Conservation (phyloP, 2,113 vertebrate genomes). For the Phycodurus eques region DNA sequence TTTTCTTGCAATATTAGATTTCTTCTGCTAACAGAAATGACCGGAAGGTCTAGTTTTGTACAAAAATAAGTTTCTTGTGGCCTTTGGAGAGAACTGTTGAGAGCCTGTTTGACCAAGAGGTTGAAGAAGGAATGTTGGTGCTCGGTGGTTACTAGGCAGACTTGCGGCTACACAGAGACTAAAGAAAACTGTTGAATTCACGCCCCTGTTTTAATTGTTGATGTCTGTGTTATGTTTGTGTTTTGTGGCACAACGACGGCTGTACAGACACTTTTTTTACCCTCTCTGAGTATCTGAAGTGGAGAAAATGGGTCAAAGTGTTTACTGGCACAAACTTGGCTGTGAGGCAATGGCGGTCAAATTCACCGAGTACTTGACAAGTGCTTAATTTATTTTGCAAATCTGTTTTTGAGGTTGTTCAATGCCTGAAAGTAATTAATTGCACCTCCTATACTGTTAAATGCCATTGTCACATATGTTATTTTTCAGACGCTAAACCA, state of each 20-base stretch:
- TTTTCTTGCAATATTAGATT: conserved; percentile 64
- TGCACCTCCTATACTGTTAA: conserved; percentile 50
- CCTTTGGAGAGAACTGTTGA: conserved; percentile 58
- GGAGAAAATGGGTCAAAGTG: conserved; percentile 58
- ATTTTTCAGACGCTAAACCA: conserved; percentile 61
- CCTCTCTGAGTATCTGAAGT: conserved; percentile 46
- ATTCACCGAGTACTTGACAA: conserved; percentile 46
- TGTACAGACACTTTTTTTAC: conserved; percentile 54
- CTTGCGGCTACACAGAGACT: conserved; percentile 48
- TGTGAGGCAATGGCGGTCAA: conserved; percentile 27
- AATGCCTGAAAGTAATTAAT: conserved; percentile 32
- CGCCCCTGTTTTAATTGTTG: conserved; percentile 88
- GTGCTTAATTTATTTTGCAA: conserved; percentile 58
- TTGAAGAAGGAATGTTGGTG: background rate
- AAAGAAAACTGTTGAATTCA: conserved; percentile 63
- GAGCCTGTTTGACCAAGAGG: conserved; percentile 43
- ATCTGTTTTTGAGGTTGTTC: conserved; percentile 41
- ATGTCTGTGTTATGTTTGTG: conserved; percentile 80
- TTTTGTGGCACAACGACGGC: conserved; percentile 72
- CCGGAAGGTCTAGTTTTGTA: conserved; percentile 64
- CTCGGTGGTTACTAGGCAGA: conserved; percentile 57
- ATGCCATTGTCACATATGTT: conserved; percentile 33
- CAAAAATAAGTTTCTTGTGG: conserved; percentile 64
- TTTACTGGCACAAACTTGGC: conserved; percentile 52
- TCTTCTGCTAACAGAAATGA: conserved; percentile 51